Percentiles rank a stretch among this genome's conserved stretches.
phyloP scores from a whole-genome alignment of 2,888 invertebrate genomes.

The Parnassius apollo region DNA sequence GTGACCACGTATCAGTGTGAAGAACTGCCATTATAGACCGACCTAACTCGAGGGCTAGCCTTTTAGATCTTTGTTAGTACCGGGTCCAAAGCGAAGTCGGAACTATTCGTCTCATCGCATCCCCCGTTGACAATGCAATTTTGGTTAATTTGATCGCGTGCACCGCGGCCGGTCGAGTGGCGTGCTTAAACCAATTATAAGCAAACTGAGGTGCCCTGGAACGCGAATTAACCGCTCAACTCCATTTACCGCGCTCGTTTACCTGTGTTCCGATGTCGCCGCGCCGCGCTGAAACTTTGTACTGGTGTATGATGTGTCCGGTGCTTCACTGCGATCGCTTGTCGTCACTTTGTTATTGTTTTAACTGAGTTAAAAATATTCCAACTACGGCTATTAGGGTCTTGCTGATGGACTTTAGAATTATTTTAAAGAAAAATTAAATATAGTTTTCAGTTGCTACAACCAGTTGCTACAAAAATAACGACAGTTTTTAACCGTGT shows the following conservation, averaged over 20 bases:
- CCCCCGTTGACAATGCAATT: conserved; percentile 71
- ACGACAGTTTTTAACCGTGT: too few relatives aligned
- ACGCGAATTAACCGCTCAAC: conserved; percentile 58
- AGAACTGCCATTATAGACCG: too few relatives aligned
- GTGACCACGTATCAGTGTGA: too few relatives aligned
- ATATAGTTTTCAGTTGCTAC: too few relatives aligned
- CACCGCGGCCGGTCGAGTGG: conserved; percentile 39
- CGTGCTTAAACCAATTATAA: conserved; percentile 72
- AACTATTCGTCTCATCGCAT: conserved; percentile 28
- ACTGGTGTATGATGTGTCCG: conserved; percentile 16
- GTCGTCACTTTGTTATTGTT: conserved; percentile 8
- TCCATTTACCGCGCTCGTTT: conserved; percentile 52
- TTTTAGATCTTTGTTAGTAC: too few relatives aligned
- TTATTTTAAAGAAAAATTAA: too few relatives aligned
- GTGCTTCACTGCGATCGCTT: conserved; percentile 4
- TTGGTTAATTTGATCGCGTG: conserved; percentile 65
- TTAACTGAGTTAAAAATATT: conserved; percentile 16
- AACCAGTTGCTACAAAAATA: too few relatives aligned
- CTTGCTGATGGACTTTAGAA: too few relatives aligned
- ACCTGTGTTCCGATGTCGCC: conserved; percentile 25
- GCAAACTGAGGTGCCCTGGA: conserved; percentile 59
- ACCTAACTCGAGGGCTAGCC: too few relatives aligned
- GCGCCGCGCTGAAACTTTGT: conserved; percentile 9
- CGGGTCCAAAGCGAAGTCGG: background rate
- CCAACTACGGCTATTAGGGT: too few relatives aligned